Evolutionary conservation across 2,888 invertebrate species (phyloP).

Genomic region (Oligia fasciuncula): DNA sequence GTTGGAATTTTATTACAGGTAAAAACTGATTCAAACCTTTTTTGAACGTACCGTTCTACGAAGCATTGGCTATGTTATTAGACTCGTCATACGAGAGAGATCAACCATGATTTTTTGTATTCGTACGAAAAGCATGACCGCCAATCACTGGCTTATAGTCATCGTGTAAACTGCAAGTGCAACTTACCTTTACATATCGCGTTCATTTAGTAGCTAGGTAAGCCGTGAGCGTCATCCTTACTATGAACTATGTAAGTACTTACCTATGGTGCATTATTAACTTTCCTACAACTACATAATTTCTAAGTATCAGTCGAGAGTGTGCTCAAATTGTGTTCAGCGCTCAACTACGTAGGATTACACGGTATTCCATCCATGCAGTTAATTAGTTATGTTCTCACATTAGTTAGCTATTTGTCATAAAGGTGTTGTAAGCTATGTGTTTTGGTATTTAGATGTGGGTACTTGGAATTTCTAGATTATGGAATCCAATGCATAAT

Average conservation of each 20-base stretch:
- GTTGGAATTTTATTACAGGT: background rate
- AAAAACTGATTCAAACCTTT: background rate
- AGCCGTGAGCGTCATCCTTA: background rate
- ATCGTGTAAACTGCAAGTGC: background rate
- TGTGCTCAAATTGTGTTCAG: constrained; percentile 2
- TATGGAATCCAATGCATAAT: background rate
- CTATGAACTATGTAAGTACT: background rate
- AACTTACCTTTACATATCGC: background rate
- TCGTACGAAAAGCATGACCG: background rate
- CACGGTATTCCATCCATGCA: constrained; percentile 6
- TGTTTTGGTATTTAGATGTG: background rate
- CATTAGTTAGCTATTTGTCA: background rate
- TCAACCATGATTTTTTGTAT: background rate
- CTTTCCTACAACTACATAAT: background rate
- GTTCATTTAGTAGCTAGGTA: background rate
- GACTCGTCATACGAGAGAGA: no score
- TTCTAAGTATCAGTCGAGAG: background rate
- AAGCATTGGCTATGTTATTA: background rate
- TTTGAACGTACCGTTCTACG: background rate
- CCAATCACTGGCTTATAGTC: background rate
- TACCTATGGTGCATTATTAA: background rate
- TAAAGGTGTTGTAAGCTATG: background rate
- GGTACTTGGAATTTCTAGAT: background rate
- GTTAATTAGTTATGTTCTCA: constrained; percentile 21
- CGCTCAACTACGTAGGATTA: background rate